Percentiles rank a stretch among this genome's conserved stretches.
Evolutionary conservation across 2,113 vertebrate species (phyloP).

Genomic region (Takifugu flavidus): DNA sequence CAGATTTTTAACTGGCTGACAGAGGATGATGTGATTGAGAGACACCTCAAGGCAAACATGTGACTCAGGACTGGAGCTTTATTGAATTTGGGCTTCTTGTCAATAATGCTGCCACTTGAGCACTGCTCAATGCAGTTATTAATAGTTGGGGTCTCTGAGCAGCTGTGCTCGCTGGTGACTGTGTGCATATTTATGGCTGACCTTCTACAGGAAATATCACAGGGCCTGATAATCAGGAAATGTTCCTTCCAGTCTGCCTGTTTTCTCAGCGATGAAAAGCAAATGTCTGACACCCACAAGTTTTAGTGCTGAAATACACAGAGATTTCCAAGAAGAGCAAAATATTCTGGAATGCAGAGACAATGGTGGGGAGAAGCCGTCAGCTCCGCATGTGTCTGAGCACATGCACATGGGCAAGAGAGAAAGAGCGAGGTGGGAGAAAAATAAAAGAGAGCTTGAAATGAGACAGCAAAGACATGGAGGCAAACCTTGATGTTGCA

Average conservation of each 20-base stretch:
- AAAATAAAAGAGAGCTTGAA: conserved; percentile 51
- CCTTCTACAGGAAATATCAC: conserved; percentile 24
- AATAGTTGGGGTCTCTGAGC: conserved; percentile 23
- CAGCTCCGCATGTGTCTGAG: not conserved
- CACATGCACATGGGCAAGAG: not conserved
- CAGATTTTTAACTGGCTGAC: conserved; percentile 53
- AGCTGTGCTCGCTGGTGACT: conserved; percentile 19
- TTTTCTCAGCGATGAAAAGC: conserved; percentile 9
- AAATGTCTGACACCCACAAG: conserved; percentile 35
- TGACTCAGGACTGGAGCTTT: conserved; percentile 50
- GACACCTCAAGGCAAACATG: conserved; percentile 48
- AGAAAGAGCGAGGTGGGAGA: conserved; percentile 10
- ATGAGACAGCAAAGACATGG: conserved; percentile 61
- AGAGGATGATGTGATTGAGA: conserved; percentile 62
- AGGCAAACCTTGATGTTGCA: conserved; percentile 74
- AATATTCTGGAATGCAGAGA: conserved; percentile 12
- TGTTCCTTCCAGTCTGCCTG: conserved; percentile 10
- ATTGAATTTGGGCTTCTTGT: conserved; percentile 52
- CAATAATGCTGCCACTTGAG: conserved; percentile 40
- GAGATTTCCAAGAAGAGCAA: conserved; percentile 27
- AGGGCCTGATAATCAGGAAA: conserved; percentile 4
- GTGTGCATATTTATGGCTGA: conserved; percentile 26
- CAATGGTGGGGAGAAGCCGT: conserved; percentile 2
- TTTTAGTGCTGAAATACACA: conserved; percentile 24
- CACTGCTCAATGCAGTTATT: conserved; percentile 32